Evolutionary conservation across 2,113 vertebrate species (phyloP).

Genomic region (Hippoglossus stenolepis): DNA sequence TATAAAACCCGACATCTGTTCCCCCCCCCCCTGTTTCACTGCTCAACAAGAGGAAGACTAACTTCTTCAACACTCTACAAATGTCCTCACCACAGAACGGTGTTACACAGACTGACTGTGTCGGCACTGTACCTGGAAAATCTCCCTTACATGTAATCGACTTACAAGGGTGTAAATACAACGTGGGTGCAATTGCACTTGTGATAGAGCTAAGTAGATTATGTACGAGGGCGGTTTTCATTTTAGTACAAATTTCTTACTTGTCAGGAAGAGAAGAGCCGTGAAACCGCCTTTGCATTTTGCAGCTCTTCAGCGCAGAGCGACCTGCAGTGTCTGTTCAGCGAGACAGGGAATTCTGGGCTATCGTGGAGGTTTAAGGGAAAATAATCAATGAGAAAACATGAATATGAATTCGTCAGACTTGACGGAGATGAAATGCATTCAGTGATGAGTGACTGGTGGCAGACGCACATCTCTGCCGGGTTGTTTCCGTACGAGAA

Average conservation of each 20-base stretch:
- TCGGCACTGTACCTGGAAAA: slow-evolving; percentile 2
- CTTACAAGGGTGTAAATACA: background rate
- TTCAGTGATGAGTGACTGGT: too few relatives aligned
- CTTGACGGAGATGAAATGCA: too few relatives aligned
- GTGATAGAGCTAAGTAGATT: background rate
- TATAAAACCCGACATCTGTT: too few relatives aligned
- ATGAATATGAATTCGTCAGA: too few relatives aligned
- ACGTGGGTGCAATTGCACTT: background rate
- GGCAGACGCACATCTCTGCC: too few relatives aligned
- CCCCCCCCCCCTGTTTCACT: too few relatives aligned
- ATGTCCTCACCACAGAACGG: background rate
- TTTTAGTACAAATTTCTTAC: background rate
- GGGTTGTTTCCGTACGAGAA: too few relatives aligned
- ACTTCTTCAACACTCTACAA: background rate
- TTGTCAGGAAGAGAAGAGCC: too few relatives aligned
- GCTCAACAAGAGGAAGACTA: too few relatives aligned
- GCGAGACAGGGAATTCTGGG: background rate
- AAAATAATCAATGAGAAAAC: too few relatives aligned
- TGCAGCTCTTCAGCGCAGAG: background rate
- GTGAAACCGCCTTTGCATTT: background rate
- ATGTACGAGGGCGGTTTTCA: background rate
- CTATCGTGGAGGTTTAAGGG: too few relatives aligned
- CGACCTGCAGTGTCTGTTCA: too few relatives aligned
- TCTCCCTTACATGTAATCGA: background rate
- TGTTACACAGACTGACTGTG: background rate